Percentiles rank a stretch among this genome's conserved stretches.
Conservation (phyloP, 1,140 invertebrate genomes). For the Caerostris extrusa region DNA sequence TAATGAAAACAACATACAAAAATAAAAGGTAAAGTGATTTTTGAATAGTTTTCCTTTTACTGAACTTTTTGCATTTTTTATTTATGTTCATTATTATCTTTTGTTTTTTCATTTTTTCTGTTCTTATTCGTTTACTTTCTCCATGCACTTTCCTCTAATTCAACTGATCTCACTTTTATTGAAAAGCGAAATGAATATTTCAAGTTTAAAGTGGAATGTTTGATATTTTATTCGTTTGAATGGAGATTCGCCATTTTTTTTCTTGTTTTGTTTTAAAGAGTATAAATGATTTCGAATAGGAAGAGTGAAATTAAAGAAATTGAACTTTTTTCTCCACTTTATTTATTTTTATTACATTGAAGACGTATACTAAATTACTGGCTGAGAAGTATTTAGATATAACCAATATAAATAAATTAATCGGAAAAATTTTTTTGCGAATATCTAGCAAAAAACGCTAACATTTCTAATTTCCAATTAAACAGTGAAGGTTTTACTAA, state of each 20-base stretch:
- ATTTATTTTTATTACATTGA: too few relatives aligned
- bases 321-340: too few relatives aligned
- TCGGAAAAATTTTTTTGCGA: too few relatives aligned
- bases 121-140: background rate
- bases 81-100: background rate
- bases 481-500: too few relatives aligned
- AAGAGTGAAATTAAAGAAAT: too few relatives aligned
- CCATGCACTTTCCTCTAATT: slow-evolving; percentile 54
- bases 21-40: slow-evolving; percentile 61
- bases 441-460: too few relatives aligned
- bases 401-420: background rate
- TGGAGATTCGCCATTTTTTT: slow-evolving; percentile 20
- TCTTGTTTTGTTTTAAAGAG: background rate
- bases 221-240: slow-evolving; percentile 53
- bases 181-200: slow-evolving; percentile 66
- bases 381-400: background rate
- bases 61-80: slow-evolving; percentile 13
- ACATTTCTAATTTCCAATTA: too few relatives aligned
- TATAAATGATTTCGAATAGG: background rate
- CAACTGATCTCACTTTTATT: slow-evolving; percentile 62
- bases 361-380: too few relatives aligned
- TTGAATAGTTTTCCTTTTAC: slow-evolving; percentile 63
- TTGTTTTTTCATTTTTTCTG: background rate
- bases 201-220: slow-evolving; percentile 43
- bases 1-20: slow-evolving; percentile 66